Conservation (phyloP, 2,113 vertebrate genomes). For the Indicator maculatus region DNA sequence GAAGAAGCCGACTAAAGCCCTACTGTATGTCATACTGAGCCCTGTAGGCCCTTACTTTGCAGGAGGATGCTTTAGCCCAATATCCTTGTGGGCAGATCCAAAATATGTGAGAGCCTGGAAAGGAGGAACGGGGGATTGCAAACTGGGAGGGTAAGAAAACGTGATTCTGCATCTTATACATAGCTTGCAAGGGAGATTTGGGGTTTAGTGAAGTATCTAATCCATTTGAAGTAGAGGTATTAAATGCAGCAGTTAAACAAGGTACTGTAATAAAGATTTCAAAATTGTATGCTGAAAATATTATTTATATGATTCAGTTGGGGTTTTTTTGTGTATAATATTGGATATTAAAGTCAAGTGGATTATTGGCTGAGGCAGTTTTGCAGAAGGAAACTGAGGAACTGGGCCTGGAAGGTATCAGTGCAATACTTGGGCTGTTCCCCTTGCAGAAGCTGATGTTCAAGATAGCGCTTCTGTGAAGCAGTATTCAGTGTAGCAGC, state of each 20-base stretch:
- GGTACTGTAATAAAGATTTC: neutral
- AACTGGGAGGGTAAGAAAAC: slow-evolving; percentile 87
- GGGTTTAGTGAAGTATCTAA: neutral
- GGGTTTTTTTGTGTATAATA: neutral
- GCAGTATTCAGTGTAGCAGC: neutral
- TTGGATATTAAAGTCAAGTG: neutral
- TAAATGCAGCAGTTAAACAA: neutral
- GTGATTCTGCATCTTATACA: neutral
- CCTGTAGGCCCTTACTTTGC: slow-evolving; percentile 89
- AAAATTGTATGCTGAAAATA: neutral
- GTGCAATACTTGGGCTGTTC: neutral
- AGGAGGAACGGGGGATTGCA: slow-evolving; percentile 92
- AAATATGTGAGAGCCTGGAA: slow-evolving; percentile 89
- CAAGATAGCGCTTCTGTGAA: neutral
- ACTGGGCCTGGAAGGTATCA: neutral
- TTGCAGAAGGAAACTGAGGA: neutral
- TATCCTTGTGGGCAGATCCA: slow-evolving; percentile 89
- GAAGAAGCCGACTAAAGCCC: slow-evolving; percentile 81
- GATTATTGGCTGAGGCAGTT: neutral
- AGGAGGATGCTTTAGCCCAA: slow-evolving; percentile 72
- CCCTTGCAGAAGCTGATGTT: slow-evolving; percentile 4
- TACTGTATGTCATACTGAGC: slow-evolving; percentile 87
- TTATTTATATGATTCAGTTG: neutral
- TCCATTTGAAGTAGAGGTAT: neutral
- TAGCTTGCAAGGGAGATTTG: neutral